Evolutionary conservation across 2,113 vertebrate species (phyloP).

Genomic region (Hystrix cristata): DNA sequence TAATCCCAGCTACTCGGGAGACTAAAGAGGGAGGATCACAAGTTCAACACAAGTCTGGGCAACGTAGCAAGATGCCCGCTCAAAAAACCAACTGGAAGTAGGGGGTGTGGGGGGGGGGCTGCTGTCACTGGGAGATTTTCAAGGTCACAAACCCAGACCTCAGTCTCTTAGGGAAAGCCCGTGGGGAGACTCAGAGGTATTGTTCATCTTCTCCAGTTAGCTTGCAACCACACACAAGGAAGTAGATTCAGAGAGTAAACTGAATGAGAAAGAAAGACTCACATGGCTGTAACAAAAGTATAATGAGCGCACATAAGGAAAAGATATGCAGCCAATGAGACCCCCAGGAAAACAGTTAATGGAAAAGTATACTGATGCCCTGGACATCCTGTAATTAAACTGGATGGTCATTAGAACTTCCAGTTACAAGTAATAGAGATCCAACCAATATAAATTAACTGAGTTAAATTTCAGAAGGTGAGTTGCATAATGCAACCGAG

Average conservation of each 20-base stretch:
- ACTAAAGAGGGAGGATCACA: not conserved
- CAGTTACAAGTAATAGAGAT: not conserved
- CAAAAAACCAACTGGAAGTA: not conserved
- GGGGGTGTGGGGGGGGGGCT: not conserved
- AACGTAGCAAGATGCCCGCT: not conserved
- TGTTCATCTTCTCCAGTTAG: not conserved
- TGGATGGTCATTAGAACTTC: not conserved
- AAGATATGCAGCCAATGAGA: not conserved
- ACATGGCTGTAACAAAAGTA: not conserved
- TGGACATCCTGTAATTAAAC: not conserved
- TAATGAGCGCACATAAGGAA: not conserved
- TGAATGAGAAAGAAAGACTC: not conserved
- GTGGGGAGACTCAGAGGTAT: not conserved
- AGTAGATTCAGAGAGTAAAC: not conserved
- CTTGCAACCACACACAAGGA: not conserved
- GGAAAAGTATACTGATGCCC: not conserved
- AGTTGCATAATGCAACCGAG: not conserved
- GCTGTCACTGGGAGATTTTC: not conserved
- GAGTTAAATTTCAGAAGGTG: not conserved
- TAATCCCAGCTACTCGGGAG: not conserved
- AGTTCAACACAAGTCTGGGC: not conserved
- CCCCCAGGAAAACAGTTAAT: not conserved
- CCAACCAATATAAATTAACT: not conserved
- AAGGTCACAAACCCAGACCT: not conserved
- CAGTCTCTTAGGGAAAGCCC: not conserved